phyloP scores from a whole-genome alignment of 2,113 vertebrate species.

The Dicrurus megarhynchus region DNA sequence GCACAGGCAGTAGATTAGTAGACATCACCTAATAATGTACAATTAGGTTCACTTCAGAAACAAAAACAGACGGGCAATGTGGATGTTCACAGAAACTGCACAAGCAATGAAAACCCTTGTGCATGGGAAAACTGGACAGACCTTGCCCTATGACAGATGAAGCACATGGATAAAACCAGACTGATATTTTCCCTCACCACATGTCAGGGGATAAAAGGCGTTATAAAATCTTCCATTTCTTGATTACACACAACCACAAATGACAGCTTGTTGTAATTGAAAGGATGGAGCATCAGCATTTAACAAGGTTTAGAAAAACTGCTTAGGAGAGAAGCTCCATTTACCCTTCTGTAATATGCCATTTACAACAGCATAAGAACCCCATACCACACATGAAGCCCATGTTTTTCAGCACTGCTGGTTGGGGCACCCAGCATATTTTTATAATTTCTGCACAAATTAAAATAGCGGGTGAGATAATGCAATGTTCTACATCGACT shows the following conservation, averaged over 20 bases:
- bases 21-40: neutral
- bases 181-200: constrained; percentile 2
- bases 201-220: constrained; percentile 30
- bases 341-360: neutral
- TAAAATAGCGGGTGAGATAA: neutral
- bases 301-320: constrained; percentile 75
- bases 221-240: constrained; percentile 37
- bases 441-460: neutral
- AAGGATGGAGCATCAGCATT: constrained; percentile 76
- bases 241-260: constrained; percentile 71
- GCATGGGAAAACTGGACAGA: neutral
- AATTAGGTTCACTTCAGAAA: constrained; percentile 1
- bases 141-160: neutral
- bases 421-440: neutral
- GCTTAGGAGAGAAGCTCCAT: neutral
- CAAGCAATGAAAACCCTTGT: neutral
- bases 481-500: neutral
- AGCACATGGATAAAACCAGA: neutral
- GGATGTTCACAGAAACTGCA: neutral
- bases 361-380: neutral
- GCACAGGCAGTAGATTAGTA: neutral
- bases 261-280: constrained; percentile 85
- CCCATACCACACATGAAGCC: neutral
- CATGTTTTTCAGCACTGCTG: neutral
- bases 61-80: neutral